phyloP scores from a whole-genome alignment of 2,888 invertebrate genomes.

The Trissolcus brochymenae region DNA sequence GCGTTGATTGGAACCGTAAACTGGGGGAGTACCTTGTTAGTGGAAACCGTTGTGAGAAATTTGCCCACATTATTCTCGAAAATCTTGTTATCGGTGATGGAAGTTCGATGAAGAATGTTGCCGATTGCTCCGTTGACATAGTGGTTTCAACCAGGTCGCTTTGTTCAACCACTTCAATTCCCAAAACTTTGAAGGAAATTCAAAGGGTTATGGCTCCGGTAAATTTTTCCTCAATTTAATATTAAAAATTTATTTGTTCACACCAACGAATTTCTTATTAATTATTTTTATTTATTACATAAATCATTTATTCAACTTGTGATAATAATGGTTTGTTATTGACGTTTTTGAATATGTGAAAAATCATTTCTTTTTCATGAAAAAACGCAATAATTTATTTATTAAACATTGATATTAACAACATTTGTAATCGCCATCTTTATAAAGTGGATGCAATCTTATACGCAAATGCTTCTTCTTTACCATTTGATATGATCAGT shows the following conservation, averaged over 20 bases:
- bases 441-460: too few species aligned
- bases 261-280: not conserved
- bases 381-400: too few species aligned
- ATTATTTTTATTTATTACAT: not conserved
- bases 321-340: too few species aligned
- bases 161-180: conserved; percentile 66
- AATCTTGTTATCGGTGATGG: conserved; percentile 69
- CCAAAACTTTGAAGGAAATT: conserved; percentile 67
- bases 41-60: conserved; percentile 66
- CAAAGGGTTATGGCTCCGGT: conserved; percentile 69
- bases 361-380: too few species aligned
- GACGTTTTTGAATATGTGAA: too few species aligned
- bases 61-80: conserved; percentile 68
- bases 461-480: too few species aligned
- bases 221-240: conserved; percentile 19
- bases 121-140: conserved; percentile 65
- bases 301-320: too few species aligned
- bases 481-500: too few species aligned
- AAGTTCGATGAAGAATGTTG: conserved; percentile 63
- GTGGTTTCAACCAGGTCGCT: conserved; percentile 71
- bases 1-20: conserved; percentile 69
- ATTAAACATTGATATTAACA: too few species aligned
- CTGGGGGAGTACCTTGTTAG: conserved; percentile 66
- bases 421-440: too few species aligned
- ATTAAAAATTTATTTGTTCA: not conserved